Evolutionary conservation across 2,888 invertebrate species (phyloP), one percentile per base, ranked within the genome.

Genomic region (Macrosoma leucophasiata): DNA sequence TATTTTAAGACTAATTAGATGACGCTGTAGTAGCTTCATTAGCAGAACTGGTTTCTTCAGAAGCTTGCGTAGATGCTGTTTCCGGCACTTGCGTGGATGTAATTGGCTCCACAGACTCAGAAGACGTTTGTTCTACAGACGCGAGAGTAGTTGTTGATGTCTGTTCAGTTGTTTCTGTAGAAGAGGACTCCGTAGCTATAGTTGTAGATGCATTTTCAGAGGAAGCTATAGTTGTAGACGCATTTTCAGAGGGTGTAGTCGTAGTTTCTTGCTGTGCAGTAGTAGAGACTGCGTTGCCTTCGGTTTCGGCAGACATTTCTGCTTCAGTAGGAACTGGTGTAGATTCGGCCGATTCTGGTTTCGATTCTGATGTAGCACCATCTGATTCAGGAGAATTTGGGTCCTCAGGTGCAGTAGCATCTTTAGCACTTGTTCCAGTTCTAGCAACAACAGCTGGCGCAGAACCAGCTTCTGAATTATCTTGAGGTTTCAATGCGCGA

Each of bases 401-500:
- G n/a, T n/a, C n/a, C n/a, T n/a, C n/a, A n/a, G n/a, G n/a, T n/a
- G n/a, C n/a, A n/a, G n/a, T n/a, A n/a, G n/a, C n/a, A n/a, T n/a
- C 17, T 35, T 32, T 28, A 4, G 36, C 31, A n/a, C 29, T n/a
- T n/a, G n/a, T n/a, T n/a, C n/a, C 42, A 17, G 36, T 8, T 26
- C 40, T 45, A 22, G 44, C 28, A 13, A 33, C 39, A 20, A 48
- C 23, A 2, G 42, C 48, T 12, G 58, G 52, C 22, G 45, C 52
- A 23, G 68, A 62, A 22, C 47, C 51, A 17, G 58, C 45, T 27
- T 46, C 49, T 13, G 48, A 43, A 25, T 43, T 63, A 6, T 67
- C 60, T 7, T 40, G 30, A 3, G 31, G 11, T 12, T 66, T 58
- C 1, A 66, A 45, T n/a, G 66, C 55, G 22, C 63, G 52, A 2